A percentile compares a stretch with the other conserved stretches of the same genome.
Conservation (phyloP, 2,113 vertebrate species). For the Peromyscus polionotus region DNA sequence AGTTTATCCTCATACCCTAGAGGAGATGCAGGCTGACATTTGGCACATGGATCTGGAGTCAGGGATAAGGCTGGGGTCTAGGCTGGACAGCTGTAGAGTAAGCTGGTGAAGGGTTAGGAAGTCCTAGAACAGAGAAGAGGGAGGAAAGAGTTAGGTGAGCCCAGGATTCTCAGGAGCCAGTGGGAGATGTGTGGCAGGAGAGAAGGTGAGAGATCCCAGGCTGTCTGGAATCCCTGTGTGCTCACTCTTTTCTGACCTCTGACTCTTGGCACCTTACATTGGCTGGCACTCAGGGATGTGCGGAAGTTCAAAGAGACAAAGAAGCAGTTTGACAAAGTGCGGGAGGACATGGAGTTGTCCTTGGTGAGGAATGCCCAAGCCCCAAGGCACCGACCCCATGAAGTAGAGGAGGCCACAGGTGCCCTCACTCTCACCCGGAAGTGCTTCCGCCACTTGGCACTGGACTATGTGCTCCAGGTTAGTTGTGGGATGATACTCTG, state of each 20-base stretch:
- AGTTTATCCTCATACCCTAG: neutral
- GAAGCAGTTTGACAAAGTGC: conserved; percentile 97
- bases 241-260: neutral
- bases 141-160: neutral
- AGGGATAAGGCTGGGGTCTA: too few species aligned
- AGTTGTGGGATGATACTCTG: neutral
- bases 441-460: conserved; percentile 96
- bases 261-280: neutral
- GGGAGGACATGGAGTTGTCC: conserved; percentile 97
- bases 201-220: fast-evolving
- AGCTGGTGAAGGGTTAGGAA: neutral
- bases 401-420: conserved; percentile 95
- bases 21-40: neutral
- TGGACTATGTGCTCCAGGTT: conserved; percentile 98
- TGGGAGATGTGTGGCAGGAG: neutral
- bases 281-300: conserved; percentile 90
- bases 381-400: conserved; percentile 95
- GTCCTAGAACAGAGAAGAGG: neutral
- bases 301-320: conserved; percentile 99
- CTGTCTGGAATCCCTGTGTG: fast-evolving
- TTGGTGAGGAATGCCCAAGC: conserved; percentile 98
- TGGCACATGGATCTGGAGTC: neutral
- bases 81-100: neutral
- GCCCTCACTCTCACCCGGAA: conserved; percentile 94
- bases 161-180: neutral